Percentiles rank a stretch among this genome's conserved stretches.
Evolutionary conservation across 2,888 invertebrate species (phyloP).

Genomic region (Hirtodrosophila duncani): DNA sequence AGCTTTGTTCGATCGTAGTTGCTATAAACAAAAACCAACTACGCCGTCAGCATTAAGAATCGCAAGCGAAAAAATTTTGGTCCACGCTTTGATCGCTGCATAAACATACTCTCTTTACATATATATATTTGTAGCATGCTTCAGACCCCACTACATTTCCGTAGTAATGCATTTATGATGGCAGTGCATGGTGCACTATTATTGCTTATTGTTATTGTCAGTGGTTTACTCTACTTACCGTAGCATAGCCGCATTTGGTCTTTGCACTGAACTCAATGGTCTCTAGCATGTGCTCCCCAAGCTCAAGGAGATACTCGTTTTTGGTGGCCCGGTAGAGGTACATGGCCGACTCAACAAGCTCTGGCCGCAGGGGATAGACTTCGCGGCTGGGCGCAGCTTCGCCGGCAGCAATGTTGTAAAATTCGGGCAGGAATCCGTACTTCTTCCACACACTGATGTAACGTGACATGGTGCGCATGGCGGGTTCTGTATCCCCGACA

Average conservation of each 20-base stretch:
- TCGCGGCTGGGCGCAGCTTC: conserved; percentile 89
- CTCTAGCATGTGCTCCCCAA: conserved; percentile 95
- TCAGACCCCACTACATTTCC: too few species aligned
- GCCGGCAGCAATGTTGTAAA: conserved; percentile 94
- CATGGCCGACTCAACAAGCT: conserved; percentile 97
- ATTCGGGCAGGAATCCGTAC: conserved; percentile 98
- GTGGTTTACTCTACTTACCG: too few species aligned
- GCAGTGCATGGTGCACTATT: too few species aligned
- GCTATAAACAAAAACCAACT: too few species aligned
- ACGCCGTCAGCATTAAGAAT: too few species aligned
- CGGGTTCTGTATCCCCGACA: conserved; percentile 92
- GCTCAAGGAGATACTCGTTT: conserved; percentile 94
- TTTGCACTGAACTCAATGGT: conserved; percentile 95
- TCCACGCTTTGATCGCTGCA: too few species aligned
- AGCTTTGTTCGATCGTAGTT: too few species aligned
- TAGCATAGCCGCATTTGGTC: conserved; percentile 98
- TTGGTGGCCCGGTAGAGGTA: conserved; percentile 95
- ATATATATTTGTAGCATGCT: too few species aligned
- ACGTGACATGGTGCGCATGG: conserved; percentile 95
- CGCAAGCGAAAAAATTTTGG: too few species aligned
- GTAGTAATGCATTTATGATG: too few species aligned
- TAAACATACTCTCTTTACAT: too few species aligned
- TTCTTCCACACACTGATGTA: conserved; percentile 98
- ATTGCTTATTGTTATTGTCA: too few species aligned
- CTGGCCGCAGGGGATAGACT: conserved; percentile 97